Evolutionary conservation across 2,113 vertebrate species (phyloP), one percentile per base, ranked within the genome.

Genomic region (Haemorhous mexicanus): DNA sequence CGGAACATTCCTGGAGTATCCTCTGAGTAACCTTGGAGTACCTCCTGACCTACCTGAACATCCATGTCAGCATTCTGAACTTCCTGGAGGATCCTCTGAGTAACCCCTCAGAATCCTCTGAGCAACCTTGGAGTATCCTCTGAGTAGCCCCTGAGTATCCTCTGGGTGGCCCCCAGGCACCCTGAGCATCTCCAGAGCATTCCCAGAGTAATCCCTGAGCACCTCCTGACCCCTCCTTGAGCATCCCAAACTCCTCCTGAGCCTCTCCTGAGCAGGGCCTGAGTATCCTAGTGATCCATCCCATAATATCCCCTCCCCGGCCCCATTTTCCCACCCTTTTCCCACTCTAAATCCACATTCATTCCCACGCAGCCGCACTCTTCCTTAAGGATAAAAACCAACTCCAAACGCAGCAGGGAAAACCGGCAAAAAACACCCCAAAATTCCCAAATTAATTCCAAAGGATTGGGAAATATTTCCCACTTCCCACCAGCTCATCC

Each of bases 381-480:
- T 12, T 35, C 10, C 39, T 80, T 13, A 11, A 11, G 9, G n/a
- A 46, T 7, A 52, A 69, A 74, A 61, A 15, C 9, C 0, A 32
- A 3, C 26, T 72, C 53, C 6, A 4, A 64, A 15, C 1, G 0
- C 1, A 41, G 28, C 19, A 24, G 30, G 16, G 50, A 58, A 81
- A n/a, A 22, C 0, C 14, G 24, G 5, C 5, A 22, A 44, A 47
- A n/a, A 41, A 1, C 0, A 18, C 0, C 22, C 0, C 0, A n/a
- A 66, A 47, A 30, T 0, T 2, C 9, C 30, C 5, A 2, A 24
- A 68, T 79, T 13, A 17, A 67, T 79, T 17, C 56, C 24, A 11
- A 74, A 69, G 14, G 24, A 11, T 19, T 5, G 13, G 20, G 39
- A 39, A 52, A 50, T 13, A 37, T 72, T 75, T 21, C 33, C 7